Percentiles rank a stretch among this genome's conserved stretches.
These are phyloP conservation scores for Pseudopodoces humilis DNA, from an alignment of 2,113 vertebrate genomes.

Conservation along the genomic window DNA sequence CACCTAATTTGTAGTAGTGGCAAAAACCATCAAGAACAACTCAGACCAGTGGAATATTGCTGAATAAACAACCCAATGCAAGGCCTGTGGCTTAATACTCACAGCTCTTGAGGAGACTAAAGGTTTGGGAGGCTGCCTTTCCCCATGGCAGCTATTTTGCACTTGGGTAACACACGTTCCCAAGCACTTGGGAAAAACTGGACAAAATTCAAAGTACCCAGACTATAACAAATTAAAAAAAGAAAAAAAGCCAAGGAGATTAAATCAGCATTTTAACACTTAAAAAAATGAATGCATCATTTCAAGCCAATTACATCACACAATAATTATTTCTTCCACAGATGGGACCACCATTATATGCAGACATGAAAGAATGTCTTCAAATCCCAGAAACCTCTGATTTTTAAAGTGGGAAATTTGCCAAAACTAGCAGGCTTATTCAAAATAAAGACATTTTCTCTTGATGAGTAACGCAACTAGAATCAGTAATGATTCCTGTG, in stretches of 20 bases:
- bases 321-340: background rate
- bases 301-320: background rate
- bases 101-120: background rate
- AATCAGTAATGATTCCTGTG: background rate
- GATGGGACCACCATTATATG: background rate
- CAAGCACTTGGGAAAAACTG: background rate
- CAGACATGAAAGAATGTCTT: background rate
- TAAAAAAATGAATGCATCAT: background rate
- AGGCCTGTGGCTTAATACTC: background rate
- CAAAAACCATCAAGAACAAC: background rate
- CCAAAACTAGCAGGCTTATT: background rate
- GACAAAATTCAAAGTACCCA: background rate
- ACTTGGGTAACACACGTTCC: rapidly evolving
- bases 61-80: background rate
- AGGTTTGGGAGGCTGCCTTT: background rate
- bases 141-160: background rate
- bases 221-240: background rate
- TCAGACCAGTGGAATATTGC: background rate
- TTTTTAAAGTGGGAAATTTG: background rate
- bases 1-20: background rate
- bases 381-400: background rate
- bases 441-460: background rate
- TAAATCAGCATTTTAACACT: background rate
- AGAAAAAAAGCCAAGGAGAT: background rate
- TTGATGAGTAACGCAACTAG: background rate